Percentiles rank a stretch among this genome's conserved stretches.
These are phyloP conservation scores for Epistrophe eligans DNA, from an alignment of 2,888 invertebrate genomes.

Conservation along the genomic window DNA sequence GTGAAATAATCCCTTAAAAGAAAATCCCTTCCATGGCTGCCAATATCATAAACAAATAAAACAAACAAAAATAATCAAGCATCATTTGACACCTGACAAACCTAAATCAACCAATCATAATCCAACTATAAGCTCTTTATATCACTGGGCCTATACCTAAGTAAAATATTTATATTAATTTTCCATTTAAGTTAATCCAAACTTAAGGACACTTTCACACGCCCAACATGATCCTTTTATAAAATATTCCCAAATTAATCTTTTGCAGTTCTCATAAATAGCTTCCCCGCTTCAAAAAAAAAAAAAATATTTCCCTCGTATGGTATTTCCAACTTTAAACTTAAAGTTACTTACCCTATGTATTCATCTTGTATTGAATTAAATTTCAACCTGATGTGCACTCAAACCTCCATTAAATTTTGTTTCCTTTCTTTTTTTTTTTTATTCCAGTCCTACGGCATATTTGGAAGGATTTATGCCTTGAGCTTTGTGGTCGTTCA, in stretches of 20 bases:
- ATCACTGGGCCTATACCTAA: not conserved
- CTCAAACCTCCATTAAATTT: conserved; percentile 8
- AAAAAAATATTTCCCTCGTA: not conserved
- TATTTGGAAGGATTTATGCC: conserved; percentile 43
- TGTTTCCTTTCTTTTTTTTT: not conserved
- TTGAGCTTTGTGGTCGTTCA: not conserved
- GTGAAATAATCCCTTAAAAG: too few relatives aligned
- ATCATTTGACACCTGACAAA: conserved; percentile 20
- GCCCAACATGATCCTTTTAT: conserved; percentile 8
- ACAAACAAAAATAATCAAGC: conserved; percentile 1
- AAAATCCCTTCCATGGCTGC: too few relatives aligned
- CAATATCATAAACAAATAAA: not conserved
- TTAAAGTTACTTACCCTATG: too few relatives aligned
- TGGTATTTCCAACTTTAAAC: conserved; percentile 5
- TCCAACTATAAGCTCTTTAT: conserved; percentile 7
- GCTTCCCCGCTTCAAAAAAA: not conserved
- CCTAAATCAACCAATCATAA: conserved; percentile 4
- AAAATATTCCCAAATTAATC: conserved; percentile 26
- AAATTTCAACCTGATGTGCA: conserved; percentile 58
- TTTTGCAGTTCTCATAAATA: not conserved
- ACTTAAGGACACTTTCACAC: conserved; percentile 26
- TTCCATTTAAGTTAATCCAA: conserved; percentile 7
- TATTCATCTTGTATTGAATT: conserved; percentile 36
- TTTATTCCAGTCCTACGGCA: conserved; percentile 8
- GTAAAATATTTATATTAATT: not conserved